These are phyloP conservation scores for Nixonia krombeini DNA, from an alignment of 1,140 invertebrate species.

Conservation along the genomic window DNA sequence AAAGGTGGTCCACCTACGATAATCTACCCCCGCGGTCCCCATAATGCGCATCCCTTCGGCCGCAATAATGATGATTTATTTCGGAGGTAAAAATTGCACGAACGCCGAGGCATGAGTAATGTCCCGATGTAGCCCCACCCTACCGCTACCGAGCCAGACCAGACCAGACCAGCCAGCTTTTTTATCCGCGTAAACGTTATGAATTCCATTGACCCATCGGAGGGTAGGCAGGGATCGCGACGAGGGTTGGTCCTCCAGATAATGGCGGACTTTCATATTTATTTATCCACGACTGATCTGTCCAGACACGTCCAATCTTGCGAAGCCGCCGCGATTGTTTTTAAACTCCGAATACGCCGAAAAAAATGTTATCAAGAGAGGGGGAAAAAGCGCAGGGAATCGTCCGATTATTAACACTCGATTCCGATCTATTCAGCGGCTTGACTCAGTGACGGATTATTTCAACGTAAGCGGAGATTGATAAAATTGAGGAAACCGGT, in stretches of 20 bases:
- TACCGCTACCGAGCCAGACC: conserved; percentile 39
- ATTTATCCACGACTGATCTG: conserved; percentile 57
- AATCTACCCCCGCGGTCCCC: conserved; percentile 63
- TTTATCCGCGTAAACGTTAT: conserved; percentile 64
- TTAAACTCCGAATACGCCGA: conserved; percentile 5
- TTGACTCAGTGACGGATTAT: no score
- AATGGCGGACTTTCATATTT: conserved; percentile 65
- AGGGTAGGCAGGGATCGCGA: conserved; percentile 48
- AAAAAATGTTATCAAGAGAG: conserved; percentile 5
- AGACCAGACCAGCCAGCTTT: conserved; percentile 53
- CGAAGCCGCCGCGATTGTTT: conserved; percentile 11
- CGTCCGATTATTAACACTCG: no score
- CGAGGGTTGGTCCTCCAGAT: conserved; percentile 63
- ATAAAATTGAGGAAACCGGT: no score
- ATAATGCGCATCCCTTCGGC: conserved; percentile 66
- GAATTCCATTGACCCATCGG: conserved; percentile 67
- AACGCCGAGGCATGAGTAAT: conserved; percentile 67
- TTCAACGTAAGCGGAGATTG: no score
- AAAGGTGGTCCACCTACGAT: conserved; percentile 52
- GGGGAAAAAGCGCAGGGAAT: no score
- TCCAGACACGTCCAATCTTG: conserved; percentile 31
- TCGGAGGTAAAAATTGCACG: conserved; percentile 69
- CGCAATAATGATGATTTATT: conserved; percentile 72
- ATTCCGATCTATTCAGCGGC: no score
- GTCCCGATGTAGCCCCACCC: conserved; percentile 62